phyloP scores from a whole-genome alignment of 1,140 invertebrate genomes.

The Drosophila tristis region DNA sequence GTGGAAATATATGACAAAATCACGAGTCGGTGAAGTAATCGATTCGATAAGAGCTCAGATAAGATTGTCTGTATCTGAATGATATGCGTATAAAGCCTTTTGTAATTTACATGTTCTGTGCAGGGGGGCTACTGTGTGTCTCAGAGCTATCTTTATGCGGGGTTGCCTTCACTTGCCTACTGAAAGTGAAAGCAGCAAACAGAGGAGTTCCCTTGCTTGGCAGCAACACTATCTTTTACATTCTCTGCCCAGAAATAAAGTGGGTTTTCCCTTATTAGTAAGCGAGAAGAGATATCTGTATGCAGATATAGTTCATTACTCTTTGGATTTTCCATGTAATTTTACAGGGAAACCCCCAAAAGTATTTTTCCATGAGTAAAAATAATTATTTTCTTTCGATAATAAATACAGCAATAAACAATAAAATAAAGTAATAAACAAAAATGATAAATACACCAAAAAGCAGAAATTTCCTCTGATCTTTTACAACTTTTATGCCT shows the following conservation, averaged over 20 bases:
- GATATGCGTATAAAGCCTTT: neutral
- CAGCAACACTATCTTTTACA: neutral
- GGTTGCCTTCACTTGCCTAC: too few relatives aligned
- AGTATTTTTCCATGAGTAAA: neutral
- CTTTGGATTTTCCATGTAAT: neutral
- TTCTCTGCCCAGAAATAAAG: neutral
- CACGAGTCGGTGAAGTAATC: slow-evolving; percentile 11
- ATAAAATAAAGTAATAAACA: too few relatives aligned
- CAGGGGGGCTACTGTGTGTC: too few relatives aligned
- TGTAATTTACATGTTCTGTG: slow-evolving; percentile 11
- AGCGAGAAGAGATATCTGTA: neutral
- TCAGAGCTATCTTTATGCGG: too few relatives aligned
- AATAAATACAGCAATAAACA: neutral
- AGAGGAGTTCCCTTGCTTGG: too few relatives aligned
- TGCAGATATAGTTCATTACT: neutral
- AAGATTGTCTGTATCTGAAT: neutral
- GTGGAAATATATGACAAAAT: too few relatives aligned
- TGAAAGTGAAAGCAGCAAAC: too few relatives aligned
- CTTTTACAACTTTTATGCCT: too few relatives aligned
- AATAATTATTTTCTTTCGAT: neutral
- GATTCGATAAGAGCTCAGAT: slow-evolving; percentile 21
- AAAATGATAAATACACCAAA: too few relatives aligned
- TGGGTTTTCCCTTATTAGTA: neutral
- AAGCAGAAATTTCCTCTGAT: too few relatives aligned
- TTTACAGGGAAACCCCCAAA: too few relatives aligned